Conservation (phyloP, 2,888 invertebrate species). For the Plagodis dolabraria region DNA sequence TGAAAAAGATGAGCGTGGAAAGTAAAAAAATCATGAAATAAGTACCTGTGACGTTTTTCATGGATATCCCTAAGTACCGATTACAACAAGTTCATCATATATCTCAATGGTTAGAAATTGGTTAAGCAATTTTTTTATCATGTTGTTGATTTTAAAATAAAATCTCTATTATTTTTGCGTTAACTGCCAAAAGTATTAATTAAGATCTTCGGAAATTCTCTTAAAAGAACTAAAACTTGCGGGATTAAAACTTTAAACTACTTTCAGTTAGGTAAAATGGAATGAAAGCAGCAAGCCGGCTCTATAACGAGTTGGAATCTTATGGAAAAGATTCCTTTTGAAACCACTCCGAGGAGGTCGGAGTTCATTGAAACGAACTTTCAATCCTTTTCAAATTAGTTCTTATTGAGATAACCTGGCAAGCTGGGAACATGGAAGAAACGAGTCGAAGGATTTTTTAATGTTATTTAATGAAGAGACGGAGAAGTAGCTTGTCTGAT, state of each 20-base stretch:
- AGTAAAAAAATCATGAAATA: too few relatives aligned
- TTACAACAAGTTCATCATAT: too few relatives aligned
- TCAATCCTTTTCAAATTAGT: not conserved
- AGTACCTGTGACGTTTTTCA: too few relatives aligned
- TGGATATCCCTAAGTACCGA: too few relatives aligned
- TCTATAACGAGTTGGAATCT: slow-evolving; percentile 11
- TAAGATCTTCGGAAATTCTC: slow-evolving; percentile 18
- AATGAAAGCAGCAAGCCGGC: slow-evolving; percentile 18
- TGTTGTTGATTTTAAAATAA: not conserved
- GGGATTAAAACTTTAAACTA: slow-evolving; percentile 25
- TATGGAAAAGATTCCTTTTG: slow-evolving; percentile 10
- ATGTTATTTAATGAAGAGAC: not conserved
- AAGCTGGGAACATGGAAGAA: not conserved
- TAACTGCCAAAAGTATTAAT: slow-evolving; percentile 23
- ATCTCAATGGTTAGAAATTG: too few relatives aligned
- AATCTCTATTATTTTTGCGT: slow-evolving; percentile 5
- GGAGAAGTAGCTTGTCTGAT: not conserved
- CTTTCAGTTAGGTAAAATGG: slow-evolving; percentile 16
- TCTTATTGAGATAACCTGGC: too few relatives aligned
- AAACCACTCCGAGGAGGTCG: not conserved
- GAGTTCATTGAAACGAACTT: not conserved
- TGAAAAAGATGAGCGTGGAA: too few relatives aligned
- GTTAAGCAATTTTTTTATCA: not conserved
- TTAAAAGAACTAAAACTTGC: slow-evolving; percentile 15
- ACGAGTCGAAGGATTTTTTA: not conserved